Base-by-base conservation (phyloP, 2,113 vertebrate genomes). In the Oophaga pumilio region DNA sequence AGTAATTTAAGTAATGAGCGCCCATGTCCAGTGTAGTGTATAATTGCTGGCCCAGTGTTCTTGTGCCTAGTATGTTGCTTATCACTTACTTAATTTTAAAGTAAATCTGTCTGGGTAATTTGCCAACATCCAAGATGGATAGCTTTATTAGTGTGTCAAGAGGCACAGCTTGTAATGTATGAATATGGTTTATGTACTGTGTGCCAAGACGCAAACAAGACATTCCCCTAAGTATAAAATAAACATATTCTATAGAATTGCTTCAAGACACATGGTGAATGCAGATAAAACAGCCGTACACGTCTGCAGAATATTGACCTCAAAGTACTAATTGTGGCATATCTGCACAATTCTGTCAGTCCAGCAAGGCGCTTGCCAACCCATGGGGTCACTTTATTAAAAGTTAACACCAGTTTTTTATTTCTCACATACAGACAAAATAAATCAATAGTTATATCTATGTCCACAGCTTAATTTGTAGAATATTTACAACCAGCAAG, bases 161-260 rank as follows among this genome's bases (percentile, higher is more conserved):
- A 84, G 68, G 82, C 82, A 73, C 68, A 33, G 82, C 82, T 73
- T 84, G 66, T 57, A 73, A 84, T 59, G 24, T 59, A 57, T 84
- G 82, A 53, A 73, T 56, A 84, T 84, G 14, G 28, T 84, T 56
- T 73, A 84, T 84, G 68, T 14, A 73, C 59, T 59, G 20, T 74
- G 52, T 73, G 66, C 68, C 68, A 73, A 84, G 50, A 73, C 68
- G 59, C 66, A 84, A 84, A 84, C 52, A 84, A 84, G 52, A 73
- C 26, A 57, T 84, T 84, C 82, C 74, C 50, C 43, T 84, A 43
- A 73, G 43, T 57, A 26, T 22, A n/a, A 71, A 73, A 57, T 24
- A 59, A 71, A 18, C 52, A 33, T 71, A 69, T 69, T 69, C 64
- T 83, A 26, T 83, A 69, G 81, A 53, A 73, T 22, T 18, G 24